Evolutionary conservation across 2,797 vertebrate species (phyloP).

Genomic region (Argya squamiceps): DNA sequence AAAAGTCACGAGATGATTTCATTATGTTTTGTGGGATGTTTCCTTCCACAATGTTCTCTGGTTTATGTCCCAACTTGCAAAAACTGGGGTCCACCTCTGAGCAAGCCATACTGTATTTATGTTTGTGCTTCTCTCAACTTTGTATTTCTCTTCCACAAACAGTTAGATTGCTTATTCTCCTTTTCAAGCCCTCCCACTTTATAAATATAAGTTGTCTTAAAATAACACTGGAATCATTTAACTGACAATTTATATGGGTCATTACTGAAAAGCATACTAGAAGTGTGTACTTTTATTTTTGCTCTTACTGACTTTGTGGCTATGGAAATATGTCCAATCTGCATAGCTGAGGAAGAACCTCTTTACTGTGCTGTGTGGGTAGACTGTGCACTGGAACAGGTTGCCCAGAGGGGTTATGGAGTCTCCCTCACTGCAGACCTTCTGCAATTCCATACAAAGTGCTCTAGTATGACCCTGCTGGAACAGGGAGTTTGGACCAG

Average conservation of each 20-base stretch:
- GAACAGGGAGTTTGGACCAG: not conserved
- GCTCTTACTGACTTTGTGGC: not conserved
- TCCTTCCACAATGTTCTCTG: not conserved
- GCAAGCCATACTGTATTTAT: not conserved
- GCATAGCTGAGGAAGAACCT: not conserved
- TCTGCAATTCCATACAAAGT: not conserved
- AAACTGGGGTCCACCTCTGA: not conserved
- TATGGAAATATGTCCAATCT: not conserved
- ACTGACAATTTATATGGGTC: not conserved
- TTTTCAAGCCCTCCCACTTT: not conserved
- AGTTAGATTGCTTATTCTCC: not conserved
- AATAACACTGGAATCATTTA: not conserved
- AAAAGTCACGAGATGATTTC: not conserved
- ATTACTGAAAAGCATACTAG: not conserved
- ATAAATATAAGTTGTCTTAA: not conserved
- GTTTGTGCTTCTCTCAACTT: not conserved
- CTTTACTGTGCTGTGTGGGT: not conserved
- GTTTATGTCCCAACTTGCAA: not conserved
- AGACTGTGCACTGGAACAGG: rapidly evolving
- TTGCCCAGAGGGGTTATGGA: not conserved
- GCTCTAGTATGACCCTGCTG: not conserved
- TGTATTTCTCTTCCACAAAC: not conserved
- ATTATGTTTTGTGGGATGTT: not conserved
- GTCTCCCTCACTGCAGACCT: not conserved
- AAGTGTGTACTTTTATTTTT: not conserved